A percentile compares a stretch with the other conserved stretches of the same genome.
Evolutionary conservation across 1,140 invertebrate species (phyloP).

Genomic region (Pogonomyrmex californicus): DNA sequence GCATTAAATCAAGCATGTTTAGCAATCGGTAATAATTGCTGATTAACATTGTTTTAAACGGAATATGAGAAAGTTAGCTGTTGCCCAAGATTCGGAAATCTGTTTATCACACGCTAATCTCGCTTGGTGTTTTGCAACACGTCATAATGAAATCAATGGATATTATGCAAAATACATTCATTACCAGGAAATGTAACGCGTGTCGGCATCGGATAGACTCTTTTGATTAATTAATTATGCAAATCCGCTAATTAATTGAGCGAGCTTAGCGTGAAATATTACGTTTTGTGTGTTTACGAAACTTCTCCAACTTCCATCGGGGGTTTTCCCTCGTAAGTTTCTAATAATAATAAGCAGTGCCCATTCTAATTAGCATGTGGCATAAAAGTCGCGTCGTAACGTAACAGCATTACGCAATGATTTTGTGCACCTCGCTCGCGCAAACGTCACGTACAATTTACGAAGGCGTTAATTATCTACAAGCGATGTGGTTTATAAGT

Average conservation of each 20-base stretch:
- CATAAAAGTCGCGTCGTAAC: conserved; percentile 57
- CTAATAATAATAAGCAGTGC: conserved; percentile 49
- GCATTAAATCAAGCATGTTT: neutral
- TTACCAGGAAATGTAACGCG: conserved; percentile 52
- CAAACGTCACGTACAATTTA: conserved; percentile 51
- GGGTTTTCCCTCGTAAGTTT: conserved; percentile 44
- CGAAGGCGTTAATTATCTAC: conserved; percentile 70
- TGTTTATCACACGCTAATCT: conserved; percentile 47
- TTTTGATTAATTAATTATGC: conserved; percentile 65
- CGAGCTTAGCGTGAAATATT: conserved; percentile 61
- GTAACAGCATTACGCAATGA: conserved; percentile 67
- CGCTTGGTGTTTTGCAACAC: conserved; percentile 31
- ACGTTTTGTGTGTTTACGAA: conserved; percentile 52
- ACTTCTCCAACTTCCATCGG: conserved; percentile 33
- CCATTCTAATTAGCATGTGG: conserved; percentile 68
- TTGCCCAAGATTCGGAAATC: conserved; percentile 37
- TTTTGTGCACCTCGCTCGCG: conserved; percentile 48
- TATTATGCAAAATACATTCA: conserved; percentile 48
- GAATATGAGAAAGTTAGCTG: conserved; percentile 22
- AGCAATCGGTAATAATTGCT: neutral
- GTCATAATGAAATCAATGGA: conserved; percentile 55
- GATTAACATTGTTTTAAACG: conserved; percentile 15
- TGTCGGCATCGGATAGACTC: conserved; percentile 29
- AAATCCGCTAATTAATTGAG: conserved; percentile 57
- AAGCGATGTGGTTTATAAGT: conserved; percentile 38